phyloP scores from a whole-genome alignment of 2,797 vertebrate species.

The Catostomus latipinnis region DNA sequence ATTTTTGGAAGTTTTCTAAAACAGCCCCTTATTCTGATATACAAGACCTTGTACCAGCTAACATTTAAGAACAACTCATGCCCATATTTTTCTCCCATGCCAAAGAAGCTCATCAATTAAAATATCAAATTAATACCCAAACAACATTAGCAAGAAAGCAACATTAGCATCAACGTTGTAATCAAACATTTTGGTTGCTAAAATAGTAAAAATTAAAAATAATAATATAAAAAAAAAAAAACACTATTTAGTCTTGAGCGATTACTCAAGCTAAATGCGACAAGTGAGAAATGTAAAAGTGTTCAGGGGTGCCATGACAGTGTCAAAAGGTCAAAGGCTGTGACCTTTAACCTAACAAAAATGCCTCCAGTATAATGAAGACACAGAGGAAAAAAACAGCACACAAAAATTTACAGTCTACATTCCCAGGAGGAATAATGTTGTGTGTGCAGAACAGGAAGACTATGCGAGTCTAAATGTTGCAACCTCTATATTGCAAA shows the following conservation, averaged over 20 bases:
- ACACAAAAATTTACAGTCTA: neutral
- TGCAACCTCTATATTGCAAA: neutral
- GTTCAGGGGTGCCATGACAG: neutral
- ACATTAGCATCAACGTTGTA: neutral
- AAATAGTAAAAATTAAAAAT: neutral
- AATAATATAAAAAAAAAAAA: too few species aligned
- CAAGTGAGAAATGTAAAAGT: slow-evolving; percentile 5
- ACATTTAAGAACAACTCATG: neutral
- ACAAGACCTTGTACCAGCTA: neutral
- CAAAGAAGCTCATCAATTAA: neutral
- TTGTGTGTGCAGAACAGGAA: slow-evolving; percentile 8
- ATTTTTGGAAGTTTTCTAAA: neutral
- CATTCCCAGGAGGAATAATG: slow-evolving; percentile 12
- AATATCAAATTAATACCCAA: neutral
- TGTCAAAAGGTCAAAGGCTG: slow-evolving; percentile 20
- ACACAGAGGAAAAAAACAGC: slow-evolving; percentile 1
- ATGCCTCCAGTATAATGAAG: slow-evolving; percentile 12
- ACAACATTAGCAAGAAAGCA: neutral
- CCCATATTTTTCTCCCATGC: neutral
- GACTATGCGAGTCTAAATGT: slow-evolving; percentile 16
- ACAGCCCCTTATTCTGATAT: slow-evolving; percentile 5
- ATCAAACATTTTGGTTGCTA: neutral
- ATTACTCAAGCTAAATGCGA: slow-evolving; percentile 6
- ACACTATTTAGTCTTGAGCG: neutral
- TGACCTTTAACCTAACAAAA: neutral